Evolutionary conservation across 1,140 invertebrate genomes (phyloP).

Genomic region (Asobara japonica): DNA sequence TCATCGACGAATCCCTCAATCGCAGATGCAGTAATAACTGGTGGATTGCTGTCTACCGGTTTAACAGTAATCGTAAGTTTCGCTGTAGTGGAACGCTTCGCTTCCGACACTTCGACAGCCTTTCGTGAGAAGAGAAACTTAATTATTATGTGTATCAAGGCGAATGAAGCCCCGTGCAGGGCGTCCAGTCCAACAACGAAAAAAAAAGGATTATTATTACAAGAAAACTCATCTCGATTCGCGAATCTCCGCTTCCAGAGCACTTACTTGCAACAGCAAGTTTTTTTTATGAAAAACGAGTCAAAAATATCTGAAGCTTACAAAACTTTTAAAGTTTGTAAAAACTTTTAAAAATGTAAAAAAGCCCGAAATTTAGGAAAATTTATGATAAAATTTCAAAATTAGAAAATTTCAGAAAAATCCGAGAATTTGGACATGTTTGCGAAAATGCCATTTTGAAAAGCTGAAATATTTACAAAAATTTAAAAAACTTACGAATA

Average conservation of each 20-base stretch:
- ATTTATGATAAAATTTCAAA: too few relatives aligned
- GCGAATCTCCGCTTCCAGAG: neutral
- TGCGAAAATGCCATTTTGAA: too few relatives aligned
- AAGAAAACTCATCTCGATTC: neutral
- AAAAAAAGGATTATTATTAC: too few relatives aligned
- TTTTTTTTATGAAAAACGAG: too few relatives aligned
- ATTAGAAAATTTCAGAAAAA: neutral
- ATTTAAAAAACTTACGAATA: too few relatives aligned
- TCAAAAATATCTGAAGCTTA: too few relatives aligned
- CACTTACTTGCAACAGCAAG: too few relatives aligned
- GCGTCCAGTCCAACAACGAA: neutral
- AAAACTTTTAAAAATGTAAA: too few relatives aligned
- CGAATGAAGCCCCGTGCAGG: neutral
- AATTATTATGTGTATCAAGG: conserved; percentile 15
- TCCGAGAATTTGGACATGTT: neutral
- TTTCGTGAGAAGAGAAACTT: conserved; percentile 50
- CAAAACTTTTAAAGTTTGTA: too few relatives aligned
- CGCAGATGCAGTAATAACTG: conserved; percentile 77
- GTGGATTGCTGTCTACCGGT: conserved; percentile 86
- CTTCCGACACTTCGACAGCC: conserved; percentile 85
- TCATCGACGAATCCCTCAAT: conserved; percentile 85
- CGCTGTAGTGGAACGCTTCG: conserved; percentile 80
- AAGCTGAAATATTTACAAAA: too few relatives aligned
- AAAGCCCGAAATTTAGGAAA: too few relatives aligned
- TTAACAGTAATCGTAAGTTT: conserved; percentile 84